A percentile compares a stretch with the other conserved stretches of the same genome.
Conservation (phyloP, 2,797 vertebrate genomes). For the Eidolon dupreanum region DNA sequence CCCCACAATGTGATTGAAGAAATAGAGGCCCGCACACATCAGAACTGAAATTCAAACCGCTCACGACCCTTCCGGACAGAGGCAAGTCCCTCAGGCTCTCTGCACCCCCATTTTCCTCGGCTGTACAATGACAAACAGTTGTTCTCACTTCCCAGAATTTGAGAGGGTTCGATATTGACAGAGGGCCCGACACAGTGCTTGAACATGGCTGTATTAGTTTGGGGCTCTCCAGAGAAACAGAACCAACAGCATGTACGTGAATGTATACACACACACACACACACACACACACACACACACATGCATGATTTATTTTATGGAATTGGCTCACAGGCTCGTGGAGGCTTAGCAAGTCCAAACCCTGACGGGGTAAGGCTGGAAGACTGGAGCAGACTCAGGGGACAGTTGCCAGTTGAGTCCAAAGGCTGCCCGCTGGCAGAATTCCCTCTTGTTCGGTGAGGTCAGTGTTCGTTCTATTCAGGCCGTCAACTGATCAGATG, state of each 20-base stretch:
- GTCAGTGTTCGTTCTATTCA: fast-evolving
- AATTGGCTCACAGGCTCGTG: not conserved
- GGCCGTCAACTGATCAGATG: not conserved
- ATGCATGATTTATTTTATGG: not conserved
- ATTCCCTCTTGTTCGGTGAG: not conserved
- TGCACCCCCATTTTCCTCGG: not conserved
- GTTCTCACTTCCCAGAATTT: not conserved
- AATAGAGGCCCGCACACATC: not conserved
- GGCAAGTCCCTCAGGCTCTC: no score
- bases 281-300: no score
- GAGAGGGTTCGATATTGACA: fast-evolving
- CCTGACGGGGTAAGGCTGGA: not conserved
- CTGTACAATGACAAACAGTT: not conserved
- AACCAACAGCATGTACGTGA: not conserved
- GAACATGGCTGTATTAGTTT: not conserved
- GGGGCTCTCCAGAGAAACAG: not conserved
- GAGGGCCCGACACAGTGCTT: not conserved
- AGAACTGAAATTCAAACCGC: not conserved
- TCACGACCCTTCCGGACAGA: not conserved
- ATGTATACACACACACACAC: no score
- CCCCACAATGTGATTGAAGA: fast-evolving
- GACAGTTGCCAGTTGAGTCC: fast-evolving
- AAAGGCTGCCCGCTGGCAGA: not conserved
- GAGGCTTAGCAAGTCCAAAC: not conserved
- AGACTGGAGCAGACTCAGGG: not conserved